These are phyloP conservation scores for Polymixis lichenea DNA, from an alignment of 2,888 invertebrate genomes.

Conservation along the genomic window DNA sequence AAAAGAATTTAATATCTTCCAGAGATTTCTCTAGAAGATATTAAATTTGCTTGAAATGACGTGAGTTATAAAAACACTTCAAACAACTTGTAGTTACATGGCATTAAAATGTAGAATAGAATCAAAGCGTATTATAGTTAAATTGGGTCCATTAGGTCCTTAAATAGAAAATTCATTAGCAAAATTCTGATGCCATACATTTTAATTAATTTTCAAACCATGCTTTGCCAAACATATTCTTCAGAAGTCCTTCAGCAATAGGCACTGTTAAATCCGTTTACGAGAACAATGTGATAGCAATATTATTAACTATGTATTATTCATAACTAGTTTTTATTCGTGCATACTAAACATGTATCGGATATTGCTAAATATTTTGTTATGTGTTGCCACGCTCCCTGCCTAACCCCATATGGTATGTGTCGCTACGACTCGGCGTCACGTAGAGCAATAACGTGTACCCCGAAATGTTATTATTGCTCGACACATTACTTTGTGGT, in stretches of 20 bases:
- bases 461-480: constrained; percentile 41
- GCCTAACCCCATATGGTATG: constrained; percentile 24
- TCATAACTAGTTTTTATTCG: constrained; percentile 49
- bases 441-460: constrained; percentile 34
- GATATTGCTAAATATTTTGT: constrained; percentile 55
- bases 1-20: no score
- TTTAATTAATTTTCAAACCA: neutral
- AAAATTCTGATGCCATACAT: neutral
- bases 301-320: constrained; percentile 36
- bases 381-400: constrained; percentile 39
- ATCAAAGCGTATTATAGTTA: neutral
- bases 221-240: neutral
- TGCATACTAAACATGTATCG: constrained; percentile 39
- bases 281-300: constrained; percentile 31
- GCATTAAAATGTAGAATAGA: neutral
- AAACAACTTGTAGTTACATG: neutral
- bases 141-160: neutral
- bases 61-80: neutral
- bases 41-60: neutral
- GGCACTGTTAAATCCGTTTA: constrained; percentile 11
- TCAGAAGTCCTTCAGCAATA: constrained; percentile 3
- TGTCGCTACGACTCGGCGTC: constrained; percentile 31
- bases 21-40: no score
- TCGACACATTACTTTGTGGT: constrained; percentile 28
- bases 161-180: neutral